Conservation (phyloP, 2,113 vertebrate species). For the Caloenas nicobarica region DNA sequence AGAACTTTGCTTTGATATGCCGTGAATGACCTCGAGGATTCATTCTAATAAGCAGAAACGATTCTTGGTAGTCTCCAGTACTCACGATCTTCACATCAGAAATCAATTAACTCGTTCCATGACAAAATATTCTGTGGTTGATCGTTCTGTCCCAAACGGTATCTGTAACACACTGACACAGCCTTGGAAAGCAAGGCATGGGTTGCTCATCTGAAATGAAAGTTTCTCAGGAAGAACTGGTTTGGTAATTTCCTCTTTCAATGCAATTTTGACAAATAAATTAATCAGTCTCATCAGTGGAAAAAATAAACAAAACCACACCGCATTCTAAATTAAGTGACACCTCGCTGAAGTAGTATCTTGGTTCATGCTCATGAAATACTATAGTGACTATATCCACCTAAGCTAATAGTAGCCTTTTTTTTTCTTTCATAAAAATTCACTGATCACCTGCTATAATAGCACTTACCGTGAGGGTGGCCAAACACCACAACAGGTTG, state of each 20-base stretch:
- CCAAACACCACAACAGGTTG: not conserved
- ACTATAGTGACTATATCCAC: fast-evolving
- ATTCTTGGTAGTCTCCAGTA: not conserved
- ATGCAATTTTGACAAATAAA: not conserved
- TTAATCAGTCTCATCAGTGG: not conserved
- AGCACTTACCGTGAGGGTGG: not conserved
- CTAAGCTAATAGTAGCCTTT: not conserved
- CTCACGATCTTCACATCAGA: not conserved
- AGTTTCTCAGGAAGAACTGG: not conserved
- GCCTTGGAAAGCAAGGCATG: not conserved
- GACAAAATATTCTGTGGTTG: not conserved
- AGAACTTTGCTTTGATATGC: slow-evolving; percentile 73
- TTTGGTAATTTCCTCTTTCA: not conserved
- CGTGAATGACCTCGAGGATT: slow-evolving; percentile 64
- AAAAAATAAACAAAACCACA: not conserved
- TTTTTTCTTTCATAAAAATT: not conserved
- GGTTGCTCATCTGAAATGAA: not conserved
- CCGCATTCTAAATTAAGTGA: not conserved
- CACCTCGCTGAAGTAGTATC: not conserved
- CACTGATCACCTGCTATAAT: not conserved
- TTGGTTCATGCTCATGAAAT: not conserved
- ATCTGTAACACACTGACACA: not conserved
- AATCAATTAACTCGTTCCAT: not conserved
- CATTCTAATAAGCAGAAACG: slow-evolving; percentile 59
- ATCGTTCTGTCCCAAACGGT: not conserved